Evolutionary conservation across 1,140 invertebrate species (phyloP).

Genomic region (Lasaia peninsularis): DNA sequence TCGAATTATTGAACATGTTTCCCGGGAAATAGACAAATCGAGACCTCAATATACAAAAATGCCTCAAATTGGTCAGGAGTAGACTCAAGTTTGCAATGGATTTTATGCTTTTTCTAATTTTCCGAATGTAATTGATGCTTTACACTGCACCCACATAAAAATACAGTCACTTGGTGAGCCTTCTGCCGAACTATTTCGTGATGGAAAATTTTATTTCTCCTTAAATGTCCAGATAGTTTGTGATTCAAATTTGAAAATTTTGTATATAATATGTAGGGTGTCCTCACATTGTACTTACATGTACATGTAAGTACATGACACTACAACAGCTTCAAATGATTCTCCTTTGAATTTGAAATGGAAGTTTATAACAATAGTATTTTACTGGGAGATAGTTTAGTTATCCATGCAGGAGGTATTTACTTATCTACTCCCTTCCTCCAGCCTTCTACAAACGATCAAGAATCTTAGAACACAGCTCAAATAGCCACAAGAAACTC

Average conservation of each 20-base stretch:
- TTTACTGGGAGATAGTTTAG: not conserved
- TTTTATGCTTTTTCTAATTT: slow-evolving; percentile 36
- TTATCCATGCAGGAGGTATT: not conserved
- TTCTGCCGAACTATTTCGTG: slow-evolving; percentile 23
- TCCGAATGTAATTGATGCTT: slow-evolving; percentile 29
- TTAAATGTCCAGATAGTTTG: slow-evolving; percentile 23
- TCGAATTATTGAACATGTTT: not conserved
- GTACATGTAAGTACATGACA: slow-evolving; percentile 28
- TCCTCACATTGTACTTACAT: no score
- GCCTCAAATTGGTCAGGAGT: not conserved
- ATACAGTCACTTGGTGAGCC: slow-evolving; percentile 25
- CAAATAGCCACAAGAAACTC: not conserved
- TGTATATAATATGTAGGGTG: slow-evolving; percentile 25
- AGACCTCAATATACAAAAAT: not conserved
- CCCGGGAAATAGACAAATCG: not conserved
- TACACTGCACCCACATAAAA: slow-evolving; percentile 26
- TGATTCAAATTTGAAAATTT: slow-evolving; percentile 17
- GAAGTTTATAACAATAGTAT: not conserved
- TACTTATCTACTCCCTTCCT: not conserved
- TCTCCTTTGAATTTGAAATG: not conserved
- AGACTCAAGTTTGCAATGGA: not conserved
- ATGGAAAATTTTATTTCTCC: slow-evolving; percentile 27
- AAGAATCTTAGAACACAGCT: not conserved
- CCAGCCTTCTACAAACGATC: not conserved
- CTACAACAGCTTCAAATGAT: not conserved